Evolutionary conservation across 2,797 vertebrate genomes (phyloP).

Genomic region (Macropus fuliginosus): DNA sequence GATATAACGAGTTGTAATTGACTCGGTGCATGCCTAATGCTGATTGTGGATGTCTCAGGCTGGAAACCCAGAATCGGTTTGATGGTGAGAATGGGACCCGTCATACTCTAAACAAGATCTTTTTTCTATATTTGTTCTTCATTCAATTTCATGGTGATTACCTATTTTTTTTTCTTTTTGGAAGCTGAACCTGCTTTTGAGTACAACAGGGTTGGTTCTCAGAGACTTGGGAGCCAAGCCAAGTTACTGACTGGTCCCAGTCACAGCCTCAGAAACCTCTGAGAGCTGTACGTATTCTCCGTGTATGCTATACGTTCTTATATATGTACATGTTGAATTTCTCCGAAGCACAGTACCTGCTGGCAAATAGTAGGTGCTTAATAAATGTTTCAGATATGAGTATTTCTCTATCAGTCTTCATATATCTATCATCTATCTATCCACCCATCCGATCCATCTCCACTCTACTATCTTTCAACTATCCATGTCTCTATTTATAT

Average conservation of each 20-base stretch:
- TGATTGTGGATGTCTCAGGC: conserved; percentile 59
- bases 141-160: conserved; percentile 68
- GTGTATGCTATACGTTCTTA: not conserved
- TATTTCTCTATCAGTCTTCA: not conserved
- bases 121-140: conserved; percentile 67
- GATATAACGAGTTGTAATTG: conserved; percentile 56
- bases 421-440: not conserved
- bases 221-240: not conserved
- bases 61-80: conserved; percentile 32
- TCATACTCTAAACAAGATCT: conserved; percentile 33
- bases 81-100: not conserved
- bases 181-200: conserved; percentile 33
- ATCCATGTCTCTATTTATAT: not conserved
- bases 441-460: not conserved
- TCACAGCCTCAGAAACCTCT: not conserved
- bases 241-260: not conserved
- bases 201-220: not conserved
- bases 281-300: not conserved
- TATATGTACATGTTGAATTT: not conserved
- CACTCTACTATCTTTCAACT: not conserved
- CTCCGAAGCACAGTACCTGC: not conserved
- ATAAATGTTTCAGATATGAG: not conserved
- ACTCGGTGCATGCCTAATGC: conserved; percentile 36
- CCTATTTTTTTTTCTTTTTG: conserved; percentile 9
- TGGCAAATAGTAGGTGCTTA: not conserved